Conservation (phyloP, 2,113 vertebrate species). For the Clarias gariepinus region DNA sequence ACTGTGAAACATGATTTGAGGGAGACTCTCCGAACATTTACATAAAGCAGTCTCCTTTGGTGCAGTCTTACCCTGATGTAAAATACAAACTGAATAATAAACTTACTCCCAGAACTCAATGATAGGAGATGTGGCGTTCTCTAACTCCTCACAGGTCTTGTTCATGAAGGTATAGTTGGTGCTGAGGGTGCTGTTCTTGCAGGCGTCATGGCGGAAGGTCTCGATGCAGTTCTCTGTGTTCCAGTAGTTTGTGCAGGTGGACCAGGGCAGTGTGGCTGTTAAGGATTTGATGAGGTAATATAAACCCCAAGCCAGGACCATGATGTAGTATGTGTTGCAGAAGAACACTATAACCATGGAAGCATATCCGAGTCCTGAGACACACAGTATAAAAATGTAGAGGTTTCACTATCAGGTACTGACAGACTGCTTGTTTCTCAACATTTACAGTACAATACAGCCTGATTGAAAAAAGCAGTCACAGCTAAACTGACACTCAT, state of each 20-base stretch:
- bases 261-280: conserved; percentile 73
- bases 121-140: conserved; percentile 67
- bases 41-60: too few relatives aligned
- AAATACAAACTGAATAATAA: not conserved
- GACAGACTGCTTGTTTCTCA: not conserved
- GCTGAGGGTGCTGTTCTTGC: conserved; percentile 64
- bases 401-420: not conserved
- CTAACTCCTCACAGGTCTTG: conserved; percentile 70
- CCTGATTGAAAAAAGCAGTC: not conserved
- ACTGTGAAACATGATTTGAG: too few relatives aligned
- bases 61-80: too few relatives aligned
- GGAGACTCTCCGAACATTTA: too few relatives aligned
- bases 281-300: conserved; percentile 82
- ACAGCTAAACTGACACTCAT: not conserved
- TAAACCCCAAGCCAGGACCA: conserved; percentile 82
- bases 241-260: conserved; percentile 77
- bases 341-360: conserved; percentile 85
- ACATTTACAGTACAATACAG: not conserved
- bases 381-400: not conserved
- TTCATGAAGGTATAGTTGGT: conserved; percentile 65
- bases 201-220: conserved; percentile 67
- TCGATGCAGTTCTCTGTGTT: conserved; percentile 75
- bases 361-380: conserved; percentile 74
- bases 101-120: conserved; percentile 83
- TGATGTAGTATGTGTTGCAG: conserved; percentile 85